These are phyloP conservation scores for Campoplex capitator DNA, from an alignment of 2,888 invertebrate species.

Conservation along the genomic window DNA sequence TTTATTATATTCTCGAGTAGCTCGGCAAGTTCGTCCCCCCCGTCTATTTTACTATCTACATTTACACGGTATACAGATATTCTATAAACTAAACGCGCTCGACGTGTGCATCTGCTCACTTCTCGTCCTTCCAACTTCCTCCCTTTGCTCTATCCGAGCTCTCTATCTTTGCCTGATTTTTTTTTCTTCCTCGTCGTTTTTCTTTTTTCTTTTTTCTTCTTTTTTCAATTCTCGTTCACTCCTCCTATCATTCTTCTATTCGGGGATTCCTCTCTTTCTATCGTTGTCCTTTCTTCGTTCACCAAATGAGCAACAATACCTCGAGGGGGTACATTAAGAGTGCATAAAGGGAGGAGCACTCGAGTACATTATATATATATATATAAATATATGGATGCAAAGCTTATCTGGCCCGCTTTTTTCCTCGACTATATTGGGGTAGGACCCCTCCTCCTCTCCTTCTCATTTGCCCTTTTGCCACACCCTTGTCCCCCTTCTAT, in stretches of 20 bases:
- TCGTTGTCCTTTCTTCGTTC: slow-evolving; percentile 47
- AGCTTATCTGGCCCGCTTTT: slow-evolving; percentile 56
- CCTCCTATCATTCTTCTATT: slow-evolving; percentile 45
- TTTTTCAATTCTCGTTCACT: slow-evolving; percentile 22
- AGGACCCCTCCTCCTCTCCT: slow-evolving; percentile 69
- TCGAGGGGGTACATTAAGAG: slow-evolving; percentile 77
- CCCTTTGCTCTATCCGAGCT: slow-evolving; percentile 43
- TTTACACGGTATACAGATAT: background rate
- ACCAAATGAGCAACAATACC: slow-evolving; percentile 82
- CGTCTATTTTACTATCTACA: slow-evolving; percentile 30
- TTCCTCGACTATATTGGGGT: slow-evolving; percentile 75
- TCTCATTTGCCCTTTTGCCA: slow-evolving; percentile 65
- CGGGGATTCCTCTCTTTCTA: background rate
- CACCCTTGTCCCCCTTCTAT: slow-evolving; percentile 70
- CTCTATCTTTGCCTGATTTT: slow-evolving; percentile 21
- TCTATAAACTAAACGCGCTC: slow-evolving; percentile 16
- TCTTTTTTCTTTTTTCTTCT: background rate
- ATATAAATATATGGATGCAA: slow-evolving; percentile 16
- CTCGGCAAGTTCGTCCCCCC: slow-evolving; percentile 63
- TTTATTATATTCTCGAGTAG: slow-evolving; percentile 60
- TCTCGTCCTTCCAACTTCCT: slow-evolving; percentile 64
- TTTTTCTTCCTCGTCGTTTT: background rate
- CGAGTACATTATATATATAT: slow-evolving; percentile 78
- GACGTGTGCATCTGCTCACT: slow-evolving; percentile 62
- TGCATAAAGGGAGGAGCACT: slow-evolving; percentile 81